These are phyloP conservation scores for Amiota minor DNA, from an alignment of 2,888 invertebrate genomes.

Conservation along the genomic window DNA sequence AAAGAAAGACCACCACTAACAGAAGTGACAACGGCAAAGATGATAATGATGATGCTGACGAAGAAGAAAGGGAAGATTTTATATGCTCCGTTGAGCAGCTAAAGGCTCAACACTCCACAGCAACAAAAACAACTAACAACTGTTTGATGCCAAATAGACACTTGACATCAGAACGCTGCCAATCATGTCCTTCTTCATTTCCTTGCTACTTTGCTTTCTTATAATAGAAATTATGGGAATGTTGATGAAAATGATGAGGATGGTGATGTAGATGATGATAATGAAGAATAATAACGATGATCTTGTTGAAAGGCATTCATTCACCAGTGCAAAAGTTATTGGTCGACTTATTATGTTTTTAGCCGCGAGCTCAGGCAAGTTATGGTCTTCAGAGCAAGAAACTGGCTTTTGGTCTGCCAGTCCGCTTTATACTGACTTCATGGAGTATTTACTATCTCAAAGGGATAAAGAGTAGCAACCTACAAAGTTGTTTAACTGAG, in stretches of 20 bases:
- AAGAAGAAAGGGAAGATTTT: background rate
- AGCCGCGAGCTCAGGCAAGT: conserved; percentile 13
- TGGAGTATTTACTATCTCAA: background rate
- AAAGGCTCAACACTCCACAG: conserved; percentile 17
- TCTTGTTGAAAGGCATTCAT: conserved; percentile 9
- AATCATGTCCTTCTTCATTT: too few relatives aligned
- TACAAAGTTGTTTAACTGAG: conserved; percentile 14
- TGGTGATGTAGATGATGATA: background rate
- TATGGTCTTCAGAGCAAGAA: background rate
- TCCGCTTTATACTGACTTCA: background rate
- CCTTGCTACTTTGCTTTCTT: too few relatives aligned
- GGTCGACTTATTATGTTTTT: conserved; percentile 20
- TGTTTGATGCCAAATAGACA: too few relatives aligned
- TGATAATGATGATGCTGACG: background rate
- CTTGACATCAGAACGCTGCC: too few relatives aligned
- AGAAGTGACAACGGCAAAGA: background rate
- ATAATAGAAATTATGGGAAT: background rate
- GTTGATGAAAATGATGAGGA: background rate
- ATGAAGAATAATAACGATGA: background rate
- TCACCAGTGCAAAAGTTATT: conserved; percentile 15
- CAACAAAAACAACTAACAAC: background rate
- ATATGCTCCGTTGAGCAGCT: conserved; percentile 23
- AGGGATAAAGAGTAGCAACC: conserved; percentile 3
- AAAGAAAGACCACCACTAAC: too few relatives aligned
- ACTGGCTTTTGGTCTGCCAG: background rate